Evolutionary conservation across 2,113 vertebrate genomes (phyloP), one percentile per base, ranked within the genome.

Genomic region (Lepidiolamprologus cunningtoni): DNA sequence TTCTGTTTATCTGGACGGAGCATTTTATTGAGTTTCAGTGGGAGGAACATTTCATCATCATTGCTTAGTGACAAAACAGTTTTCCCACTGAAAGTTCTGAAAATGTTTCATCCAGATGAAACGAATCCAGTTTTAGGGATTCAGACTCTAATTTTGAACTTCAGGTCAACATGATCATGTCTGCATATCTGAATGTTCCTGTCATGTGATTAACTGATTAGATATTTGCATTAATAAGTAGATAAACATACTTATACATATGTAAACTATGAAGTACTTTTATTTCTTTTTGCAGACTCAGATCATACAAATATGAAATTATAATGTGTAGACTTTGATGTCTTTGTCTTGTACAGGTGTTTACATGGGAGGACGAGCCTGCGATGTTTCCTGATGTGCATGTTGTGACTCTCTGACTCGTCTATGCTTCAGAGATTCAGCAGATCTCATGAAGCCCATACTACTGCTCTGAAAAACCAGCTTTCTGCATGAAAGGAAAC

Each of bases 301-400:
- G 23, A 5, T 28, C 55, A 58, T 31, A 16, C 12, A 58, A 5
- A 58, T 58, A 31, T 17, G 8, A 58, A 58, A 31, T 58, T 9
- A 58, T 58, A 31, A 28, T 58, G 26, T 58, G 55, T 31, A 1
- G 55, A 28, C 26, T 21, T 54, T 58, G 26, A 57, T 4, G 7
- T 61, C 16, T 63, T 63, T 63, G 17, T 35, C 9, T 66, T 3
- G 28, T 31, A 31, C 13, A 17, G 26, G 57, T 61, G 31, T 63
- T 63, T 11, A 35, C 4, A 63, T 17, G 8, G 26, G 14, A 61
- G 26, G 14, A 31, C 4, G 6, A n/a, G 10, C 16, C 31, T 61
- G 58, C 5, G 0, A n/a, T n/a, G 35, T 14, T 23, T 68, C 33
- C 7, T 40, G 19, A 9, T 3, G 35, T 13, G 5, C 33, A 1